These are phyloP conservation scores for Stomatorhinus walkeri DNA, from an alignment of 2,797 vertebrate species.

Conservation along the genomic window DNA sequence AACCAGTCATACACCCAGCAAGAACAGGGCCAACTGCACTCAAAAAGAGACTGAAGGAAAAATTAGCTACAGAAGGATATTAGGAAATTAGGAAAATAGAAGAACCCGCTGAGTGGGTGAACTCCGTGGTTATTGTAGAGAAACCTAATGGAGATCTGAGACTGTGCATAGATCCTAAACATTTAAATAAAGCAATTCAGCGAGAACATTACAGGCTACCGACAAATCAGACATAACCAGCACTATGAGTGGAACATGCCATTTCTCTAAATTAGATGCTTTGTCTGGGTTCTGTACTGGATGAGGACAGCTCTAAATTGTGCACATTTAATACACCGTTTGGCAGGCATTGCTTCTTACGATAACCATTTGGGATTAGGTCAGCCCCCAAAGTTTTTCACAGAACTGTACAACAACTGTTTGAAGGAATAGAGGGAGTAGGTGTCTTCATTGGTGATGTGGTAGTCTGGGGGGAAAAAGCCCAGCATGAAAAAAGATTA, in stretches of 20 bases:
- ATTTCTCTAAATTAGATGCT: neutral
- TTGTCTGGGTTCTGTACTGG: neutral
- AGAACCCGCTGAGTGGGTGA: neutral
- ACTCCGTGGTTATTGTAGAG: neutral
- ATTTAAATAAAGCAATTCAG: neutral
- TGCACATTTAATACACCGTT: neutral
- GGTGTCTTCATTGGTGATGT: neutral
- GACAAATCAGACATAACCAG: neutral
- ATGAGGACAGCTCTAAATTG: neutral
- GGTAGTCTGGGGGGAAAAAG: neutral
- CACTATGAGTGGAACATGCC: neutral
- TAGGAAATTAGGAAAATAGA: too few relatives aligned
- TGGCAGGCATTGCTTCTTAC: neutral
- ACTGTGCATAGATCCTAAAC: neutral
- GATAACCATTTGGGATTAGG: neutral
- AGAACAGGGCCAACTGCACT: too few relatives aligned
- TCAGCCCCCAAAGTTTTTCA: neutral
- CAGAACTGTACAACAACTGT: neutral
- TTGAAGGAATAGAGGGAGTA: neutral
- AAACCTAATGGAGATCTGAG: neutral
- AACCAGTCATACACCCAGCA: too few relatives aligned
- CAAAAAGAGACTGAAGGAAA: too few relatives aligned
- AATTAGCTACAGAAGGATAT: too few relatives aligned
- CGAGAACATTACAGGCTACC: neutral
- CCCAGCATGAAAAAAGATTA: neutral